A percentile compares a stretch with the other conserved stretches of the same genome.
Conservation (phyloP, 1,140 invertebrate species). For the Penaeus indicus region DNA sequence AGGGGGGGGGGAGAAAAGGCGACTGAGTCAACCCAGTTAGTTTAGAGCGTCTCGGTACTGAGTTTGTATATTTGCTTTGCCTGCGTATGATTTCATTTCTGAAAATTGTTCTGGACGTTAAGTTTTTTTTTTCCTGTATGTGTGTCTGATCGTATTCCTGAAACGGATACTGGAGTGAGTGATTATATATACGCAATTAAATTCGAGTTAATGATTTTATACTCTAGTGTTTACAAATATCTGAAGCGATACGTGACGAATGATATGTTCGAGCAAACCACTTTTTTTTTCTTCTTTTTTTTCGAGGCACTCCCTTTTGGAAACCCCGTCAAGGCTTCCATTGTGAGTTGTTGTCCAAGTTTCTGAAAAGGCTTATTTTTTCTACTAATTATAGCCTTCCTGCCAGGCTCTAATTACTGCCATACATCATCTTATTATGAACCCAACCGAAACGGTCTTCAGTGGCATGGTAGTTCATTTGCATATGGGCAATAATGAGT, state of each 20-base stretch:
- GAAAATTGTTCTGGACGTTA: too few species aligned
- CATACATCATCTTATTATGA: slow-evolving; percentile 53
- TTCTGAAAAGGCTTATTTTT: slow-evolving; percentile 26
- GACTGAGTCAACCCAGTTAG: too few species aligned
- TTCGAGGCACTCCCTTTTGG: too few species aligned
- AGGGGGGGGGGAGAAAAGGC: neutral
- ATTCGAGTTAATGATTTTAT: slow-evolving; percentile 21
- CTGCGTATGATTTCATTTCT: too few species aligned
- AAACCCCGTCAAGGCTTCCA: too few species aligned
- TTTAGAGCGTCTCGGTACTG: too few species aligned
- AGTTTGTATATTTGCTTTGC: too few species aligned
- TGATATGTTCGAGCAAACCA: neutral
- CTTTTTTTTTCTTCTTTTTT: neutral
- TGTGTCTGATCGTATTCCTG: neutral
- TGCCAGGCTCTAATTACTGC: slow-evolving; percentile 34
- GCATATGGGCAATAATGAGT: slow-evolving; percentile 48
- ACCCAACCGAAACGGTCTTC: slow-evolving; percentile 4
- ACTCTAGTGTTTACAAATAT: slow-evolving; percentile 16
- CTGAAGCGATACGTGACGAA: slow-evolving; percentile 35
- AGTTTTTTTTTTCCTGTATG: neutral
- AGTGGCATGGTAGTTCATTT: slow-evolving; percentile 40
- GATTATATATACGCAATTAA: neutral
- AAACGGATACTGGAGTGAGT: neutral
- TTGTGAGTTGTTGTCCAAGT: slow-evolving; percentile 14
- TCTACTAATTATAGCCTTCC: slow-evolving; percentile 38